A percentile compares a stretch with the other conserved stretches of the same genome.
Conservation (phyloP, 2,113 vertebrate genomes). For the Eublepharis macularius region DNA sequence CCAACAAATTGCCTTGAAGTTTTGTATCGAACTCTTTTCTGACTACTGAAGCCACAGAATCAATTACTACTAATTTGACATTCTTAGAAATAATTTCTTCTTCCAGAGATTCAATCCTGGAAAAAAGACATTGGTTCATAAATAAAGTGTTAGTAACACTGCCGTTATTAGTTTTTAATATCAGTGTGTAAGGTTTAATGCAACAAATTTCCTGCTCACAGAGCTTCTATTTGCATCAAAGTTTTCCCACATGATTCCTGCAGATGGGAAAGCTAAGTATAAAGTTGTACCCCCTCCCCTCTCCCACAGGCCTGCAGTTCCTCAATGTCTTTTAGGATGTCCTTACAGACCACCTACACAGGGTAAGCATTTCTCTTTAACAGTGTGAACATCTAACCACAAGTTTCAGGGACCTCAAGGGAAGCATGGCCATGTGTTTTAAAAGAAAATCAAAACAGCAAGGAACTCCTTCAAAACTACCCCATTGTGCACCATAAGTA, state of each 20-base stretch:
- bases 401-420: too few species aligned
- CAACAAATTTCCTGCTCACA: neutral
- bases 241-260: neutral
- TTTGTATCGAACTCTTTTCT: slow-evolving; percentile 86
- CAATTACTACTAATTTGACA: slow-evolving; percentile 81
- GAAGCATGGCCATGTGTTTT: too few species aligned
- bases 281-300: neutral
- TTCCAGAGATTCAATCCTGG: slow-evolving; percentile 82
- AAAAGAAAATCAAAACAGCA: too few species aligned
- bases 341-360: too few species aligned
- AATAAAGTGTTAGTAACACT: neutral
- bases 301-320: neutral
- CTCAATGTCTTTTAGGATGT: neutral
- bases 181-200: neutral
- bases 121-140: slow-evolving; percentile 16
- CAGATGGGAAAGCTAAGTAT: neutral
- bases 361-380: too few species aligned
- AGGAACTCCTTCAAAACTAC: too few species aligned
- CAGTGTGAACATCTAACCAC: too few species aligned
- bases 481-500: too few species aligned
- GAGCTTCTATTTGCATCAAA: neutral
- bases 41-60: slow-evolving; percentile 86
- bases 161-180: neutral
- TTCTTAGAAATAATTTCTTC: slow-evolving; percentile 85
- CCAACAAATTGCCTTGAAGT: slow-evolving; percentile 80